These are phyloP conservation scores for Trimorus sp. DNA, from an alignment of 2,888 invertebrate genomes.

Conservation along the genomic window DNA sequence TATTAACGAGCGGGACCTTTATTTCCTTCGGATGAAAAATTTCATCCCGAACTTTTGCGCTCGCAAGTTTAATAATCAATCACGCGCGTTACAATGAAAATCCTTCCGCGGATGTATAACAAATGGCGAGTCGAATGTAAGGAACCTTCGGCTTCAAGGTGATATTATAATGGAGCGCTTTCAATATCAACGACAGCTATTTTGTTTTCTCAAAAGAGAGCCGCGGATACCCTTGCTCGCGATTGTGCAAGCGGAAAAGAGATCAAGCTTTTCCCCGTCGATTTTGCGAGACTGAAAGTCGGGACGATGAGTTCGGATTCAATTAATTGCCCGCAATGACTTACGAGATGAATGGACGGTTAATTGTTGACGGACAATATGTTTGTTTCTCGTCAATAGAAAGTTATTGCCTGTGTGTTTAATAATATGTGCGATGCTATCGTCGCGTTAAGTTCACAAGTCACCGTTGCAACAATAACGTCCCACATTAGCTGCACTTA, in stretches of 20 bases:
- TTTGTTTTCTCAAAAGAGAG: constrained; percentile 4
- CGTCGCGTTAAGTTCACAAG: constrained; percentile 42
- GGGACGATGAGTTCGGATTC: not conserved
- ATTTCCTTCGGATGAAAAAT: not conserved
- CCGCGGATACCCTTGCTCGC: not conserved
- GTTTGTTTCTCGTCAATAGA: constrained; percentile 35
- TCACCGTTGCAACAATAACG: constrained; percentile 57
- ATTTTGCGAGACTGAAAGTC: not conserved
- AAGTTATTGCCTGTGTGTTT: constrained; percentile 22
- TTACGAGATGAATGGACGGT: not conserved
- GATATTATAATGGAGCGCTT: constrained; percentile 29
- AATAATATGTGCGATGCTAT: constrained; percentile 30
- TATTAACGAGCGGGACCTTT: not conserved
- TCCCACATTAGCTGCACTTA: constrained; percentile 54
- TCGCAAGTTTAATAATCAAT: constrained; percentile 26
- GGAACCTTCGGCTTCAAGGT: constrained; percentile 27
- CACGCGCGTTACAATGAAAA: constrained; percentile 16
- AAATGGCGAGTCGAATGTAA: constrained; percentile 21
- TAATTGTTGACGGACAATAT: constrained; percentile 18
- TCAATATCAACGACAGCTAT: constrained; percentile 9
- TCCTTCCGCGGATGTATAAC: constrained; percentile 15
- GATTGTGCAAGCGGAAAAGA: constrained; percentile 1
- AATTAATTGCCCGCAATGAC: not conserved
- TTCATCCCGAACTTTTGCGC: constrained; percentile 1
- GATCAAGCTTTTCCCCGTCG: not conserved